phyloP scores from a whole-genome alignment of 2,113 vertebrate species.

The Larimichthys polyactis region DNA sequence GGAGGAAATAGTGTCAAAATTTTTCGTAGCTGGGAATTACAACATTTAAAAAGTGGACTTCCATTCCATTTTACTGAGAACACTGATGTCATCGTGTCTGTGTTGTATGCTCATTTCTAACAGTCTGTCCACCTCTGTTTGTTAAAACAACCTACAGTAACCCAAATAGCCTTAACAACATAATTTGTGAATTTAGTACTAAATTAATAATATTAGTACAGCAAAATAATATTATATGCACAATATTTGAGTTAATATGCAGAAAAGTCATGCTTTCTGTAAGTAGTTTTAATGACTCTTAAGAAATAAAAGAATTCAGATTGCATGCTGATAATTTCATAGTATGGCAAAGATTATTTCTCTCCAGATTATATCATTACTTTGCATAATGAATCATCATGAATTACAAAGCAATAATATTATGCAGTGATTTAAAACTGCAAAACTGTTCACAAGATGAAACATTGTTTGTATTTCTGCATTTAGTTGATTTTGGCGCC shows the following conservation, averaged over 20 bases:
- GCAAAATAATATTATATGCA: constrained; percentile 1
- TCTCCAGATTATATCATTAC: constrained; percentile 26
- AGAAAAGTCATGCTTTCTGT: constrained; percentile 16
- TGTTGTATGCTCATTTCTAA: not conserved
- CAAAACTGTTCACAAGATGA: not conserved
- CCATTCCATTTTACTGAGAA: not conserved
- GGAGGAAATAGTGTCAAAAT: not conserved
- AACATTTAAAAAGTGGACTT: not conserved
- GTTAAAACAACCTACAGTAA: not conserved
- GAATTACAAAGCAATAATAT: constrained; percentile 14
- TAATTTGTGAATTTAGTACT: not conserved
- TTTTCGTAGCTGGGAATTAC: not conserved
- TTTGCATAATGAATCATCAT: constrained; percentile 46
- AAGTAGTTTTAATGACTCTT: constrained; percentile 44
- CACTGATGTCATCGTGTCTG: not conserved
- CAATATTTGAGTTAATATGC: constrained; percentile 4
- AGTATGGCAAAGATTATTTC: constrained; percentile 31
- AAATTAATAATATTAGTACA: not conserved
- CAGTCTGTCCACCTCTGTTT: not conserved
- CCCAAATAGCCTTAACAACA: not conserved
- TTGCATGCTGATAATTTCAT: constrained; percentile 53
- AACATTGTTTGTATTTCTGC: not conserved
- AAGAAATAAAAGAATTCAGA: constrained; percentile 42
- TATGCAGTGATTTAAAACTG: not conserved
- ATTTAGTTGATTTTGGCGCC: not conserved